These are phyloP conservation scores for Eurytemora carolleeae DNA, from an alignment of 1,140 invertebrate genomes.

Conservation along the genomic window DNA sequence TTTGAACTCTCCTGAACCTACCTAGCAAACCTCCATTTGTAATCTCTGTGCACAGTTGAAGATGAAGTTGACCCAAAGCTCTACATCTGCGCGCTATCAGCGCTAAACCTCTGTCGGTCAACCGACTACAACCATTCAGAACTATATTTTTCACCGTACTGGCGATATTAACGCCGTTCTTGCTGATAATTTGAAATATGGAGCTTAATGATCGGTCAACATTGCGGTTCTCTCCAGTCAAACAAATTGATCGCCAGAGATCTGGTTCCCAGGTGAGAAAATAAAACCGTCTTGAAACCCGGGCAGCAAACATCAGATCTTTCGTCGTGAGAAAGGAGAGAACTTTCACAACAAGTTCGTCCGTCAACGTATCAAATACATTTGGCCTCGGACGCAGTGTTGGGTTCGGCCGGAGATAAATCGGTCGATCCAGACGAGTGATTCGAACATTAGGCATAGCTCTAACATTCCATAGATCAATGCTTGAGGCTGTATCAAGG, in stretches of 20 bases:
- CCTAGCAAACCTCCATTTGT: slow-evolving; percentile 41
- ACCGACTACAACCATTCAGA: slow-evolving; percentile 44
- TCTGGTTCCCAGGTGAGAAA: slow-evolving; percentile 55
- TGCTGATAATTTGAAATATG: slow-evolving; percentile 22
- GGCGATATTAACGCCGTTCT: slow-evolving; percentile 6
- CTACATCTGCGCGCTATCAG: slow-evolving; percentile 46
- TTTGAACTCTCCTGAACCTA: too few species aligned
- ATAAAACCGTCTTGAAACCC: slow-evolving; percentile 58
- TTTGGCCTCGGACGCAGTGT: background rate
- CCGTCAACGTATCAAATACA: background rate
- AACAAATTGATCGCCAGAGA: slow-evolving; percentile 46
- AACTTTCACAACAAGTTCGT: background rate
- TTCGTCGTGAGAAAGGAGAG: background rate
- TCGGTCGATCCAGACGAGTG: background rate
- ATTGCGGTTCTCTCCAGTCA: slow-evolving; percentile 40
- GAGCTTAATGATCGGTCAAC: slow-evolving; percentile 45
- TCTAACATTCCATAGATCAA: background rate
- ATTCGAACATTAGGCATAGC: background rate
- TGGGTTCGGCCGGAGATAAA: background rate
- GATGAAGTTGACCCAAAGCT: slow-evolving; percentile 44
- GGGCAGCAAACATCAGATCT: background rate
- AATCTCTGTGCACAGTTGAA: slow-evolving; percentile 44
- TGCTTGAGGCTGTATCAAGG: background rate
- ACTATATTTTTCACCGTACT: slow-evolving; percentile 39
- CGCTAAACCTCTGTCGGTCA: slow-evolving; percentile 50